Base-by-base conservation (phyloP, 2,797 vertebrate genomes). In the Psittacula derbiana region DNA sequence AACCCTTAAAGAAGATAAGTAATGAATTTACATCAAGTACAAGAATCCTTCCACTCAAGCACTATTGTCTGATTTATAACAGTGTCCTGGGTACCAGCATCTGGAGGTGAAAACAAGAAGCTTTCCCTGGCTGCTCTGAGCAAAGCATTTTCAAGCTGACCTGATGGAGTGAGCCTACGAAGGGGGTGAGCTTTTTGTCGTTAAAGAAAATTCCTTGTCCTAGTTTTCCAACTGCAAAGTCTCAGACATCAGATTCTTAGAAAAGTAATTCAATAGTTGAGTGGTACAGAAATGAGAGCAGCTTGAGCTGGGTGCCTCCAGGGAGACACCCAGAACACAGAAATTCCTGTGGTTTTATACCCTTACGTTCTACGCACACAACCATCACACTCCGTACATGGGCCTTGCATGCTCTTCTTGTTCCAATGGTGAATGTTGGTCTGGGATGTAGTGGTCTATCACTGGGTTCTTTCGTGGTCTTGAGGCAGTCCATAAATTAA, bases 151-250 rank as follows among this genome's bases (percentile, higher is more conserved):
- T 33, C 41, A 27, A 41, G 27, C 16, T 49, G 53, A 78, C 55
- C 33, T 21, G 33, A 4, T 0, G 3, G 19, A 55, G 13, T 10
- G 38, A 71, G 28, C 38, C 58, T 41, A 38, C 1, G 0, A n/a
- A 67, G 31, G 16, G 17, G 11, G 2, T 0, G 4, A 92, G 46
- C 8, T 60, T 15, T 57, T 70, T 31, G 25, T 60, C 36, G 4
- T 36, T 58, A 24, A 36, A 58, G 55, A 58, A 36, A 58, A 58
- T 25, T 36, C 16, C 55, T 36, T 6, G 15, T 36, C 55, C 33
- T 16, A 24, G 33, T 33, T 58, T 58, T 58, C 33, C 55, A 7
- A 36, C 55, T 36, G 33, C 55, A 58, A 24, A 58, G 55, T 16
- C 33, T 58, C 33, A 58, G 33, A 58, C 2, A 0, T 36, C 33